Evolutionary conservation across 1,140 invertebrate species (phyloP).

Genomic region (Mamestra configurata): DNA sequence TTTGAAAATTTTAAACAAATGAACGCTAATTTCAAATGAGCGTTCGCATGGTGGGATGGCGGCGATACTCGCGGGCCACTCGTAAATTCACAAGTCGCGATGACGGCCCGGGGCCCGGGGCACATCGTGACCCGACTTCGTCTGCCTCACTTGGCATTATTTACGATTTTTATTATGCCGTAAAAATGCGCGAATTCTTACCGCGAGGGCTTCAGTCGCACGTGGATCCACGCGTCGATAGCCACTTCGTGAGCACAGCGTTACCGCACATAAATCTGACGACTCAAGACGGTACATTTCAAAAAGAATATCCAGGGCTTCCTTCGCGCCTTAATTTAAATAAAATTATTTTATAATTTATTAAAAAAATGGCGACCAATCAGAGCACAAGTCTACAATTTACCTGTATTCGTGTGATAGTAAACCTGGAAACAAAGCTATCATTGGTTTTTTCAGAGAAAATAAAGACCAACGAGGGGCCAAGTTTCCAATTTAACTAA

Average conservation of each 20-base stretch:
- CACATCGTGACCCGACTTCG: slow-evolving; percentile 81
- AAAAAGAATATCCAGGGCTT: slow-evolving; percentile 44
- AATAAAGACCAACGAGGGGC: too few species aligned
- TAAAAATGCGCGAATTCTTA: slow-evolving; percentile 84
- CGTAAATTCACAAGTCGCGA: slow-evolving; percentile 82
- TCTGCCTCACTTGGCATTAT: slow-evolving; percentile 76
- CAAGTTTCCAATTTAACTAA: too few species aligned
- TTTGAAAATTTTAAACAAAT: slow-evolving; percentile 48
- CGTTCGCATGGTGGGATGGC: slow-evolving; percentile 60
- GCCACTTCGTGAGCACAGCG: slow-evolving; percentile 72
- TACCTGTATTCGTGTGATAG: too few species aligned
- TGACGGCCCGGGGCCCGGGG: slow-evolving; percentile 74
- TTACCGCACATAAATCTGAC: slow-evolving; percentile 71
- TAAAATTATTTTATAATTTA: too few species aligned
- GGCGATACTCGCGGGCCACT: slow-evolving; percentile 67
- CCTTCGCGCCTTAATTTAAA: slow-evolving; percentile 35
- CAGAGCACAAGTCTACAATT: too few species aligned
- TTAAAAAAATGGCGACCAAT: too few species aligned
- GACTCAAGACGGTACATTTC: slow-evolving; percentile 53
- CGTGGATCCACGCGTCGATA: slow-evolving; percentile 84
- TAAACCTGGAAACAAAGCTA: too few species aligned
- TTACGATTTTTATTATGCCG: slow-evolving; percentile 84
- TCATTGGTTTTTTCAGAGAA: too few species aligned
- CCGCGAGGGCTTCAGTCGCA: slow-evolving; percentile 70
- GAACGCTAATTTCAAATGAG: slow-evolving; percentile 68